Evolutionary conservation across 1,140 invertebrate genomes (phyloP), one percentile per base, ranked within the genome.

Genomic region (Globodera ellingtonae): DNA sequence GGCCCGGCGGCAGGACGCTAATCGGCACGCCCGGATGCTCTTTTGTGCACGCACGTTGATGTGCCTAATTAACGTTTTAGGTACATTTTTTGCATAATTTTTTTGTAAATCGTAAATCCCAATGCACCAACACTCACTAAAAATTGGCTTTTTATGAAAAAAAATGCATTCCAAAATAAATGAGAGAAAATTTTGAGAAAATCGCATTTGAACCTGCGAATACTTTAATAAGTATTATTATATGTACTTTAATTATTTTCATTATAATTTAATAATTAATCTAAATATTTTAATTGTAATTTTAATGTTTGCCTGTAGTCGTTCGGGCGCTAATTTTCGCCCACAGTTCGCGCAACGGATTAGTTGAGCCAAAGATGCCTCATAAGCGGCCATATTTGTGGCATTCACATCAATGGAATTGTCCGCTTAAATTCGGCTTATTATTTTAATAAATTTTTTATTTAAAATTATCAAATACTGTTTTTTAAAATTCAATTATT

Each of bases 271-370:
- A 35, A 35, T 35, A 35, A 35, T 35, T 35, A 35, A 35, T 35
- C 35, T 1, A 2, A 35, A 35, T 35, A 35, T 35, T 35, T 35
- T 35, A 35, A 35, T 35, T 35, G 35, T 35, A 0, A 35, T 35
- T 35, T 35, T 35, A 35, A 35, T 35, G 10, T 15, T 62, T 62
- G 18, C 56, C 56, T 62, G 81, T 4, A 94, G 85, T 24, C 93
- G 89, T 83, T 94, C 93, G 0, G 93, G 92, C 69, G 91, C 90
- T 89, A 94, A 94, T 48, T 92, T 93, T 74, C 93, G 89, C 18
- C 91, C 91, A 88, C 93, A 94, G 80, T 92, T 92, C 48, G 90
- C 87, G 86, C 93, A 94, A 3, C 92, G 91, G n/a, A 93, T 89
- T 59, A 94, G 87, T 91, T 93, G 90, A 84, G 92, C 92, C 50